Conservation (phyloP, 2,113 vertebrate species). For the Cyprinus carpio region DNA sequence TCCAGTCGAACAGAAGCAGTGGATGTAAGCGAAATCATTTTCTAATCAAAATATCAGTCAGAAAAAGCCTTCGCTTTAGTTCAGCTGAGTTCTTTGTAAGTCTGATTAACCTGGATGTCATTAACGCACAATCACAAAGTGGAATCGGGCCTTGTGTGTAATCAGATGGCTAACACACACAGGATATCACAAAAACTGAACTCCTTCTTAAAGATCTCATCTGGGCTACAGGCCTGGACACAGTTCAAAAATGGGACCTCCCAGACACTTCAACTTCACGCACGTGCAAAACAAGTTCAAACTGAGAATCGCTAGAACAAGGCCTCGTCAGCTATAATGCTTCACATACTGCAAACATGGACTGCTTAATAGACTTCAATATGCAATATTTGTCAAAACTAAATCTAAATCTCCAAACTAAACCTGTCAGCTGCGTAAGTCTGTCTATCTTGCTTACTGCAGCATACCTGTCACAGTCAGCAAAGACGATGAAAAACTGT, state of each 20-base stretch:
- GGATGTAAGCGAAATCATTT: constrained; percentile 56
- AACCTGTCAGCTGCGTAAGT: too few relatives aligned
- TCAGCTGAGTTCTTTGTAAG: constrained; percentile 45
- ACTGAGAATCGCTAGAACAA: constrained; percentile 31
- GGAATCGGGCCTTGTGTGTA: constrained; percentile 41
- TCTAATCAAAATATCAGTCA: constrained; percentile 54
- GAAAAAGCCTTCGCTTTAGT: constrained; percentile 36
- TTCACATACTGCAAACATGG: background rate
- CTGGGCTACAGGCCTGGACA: constrained; percentile 68
- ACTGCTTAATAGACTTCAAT: background rate
- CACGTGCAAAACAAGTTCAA: constrained; percentile 53
- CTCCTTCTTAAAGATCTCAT: constrained; percentile 71
- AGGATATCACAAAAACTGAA: constrained; percentile 67
- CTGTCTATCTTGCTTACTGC: background rate
- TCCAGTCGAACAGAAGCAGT: constrained; percentile 58
- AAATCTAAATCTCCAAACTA: background rate
- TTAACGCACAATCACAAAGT: constrained; percentile 44
- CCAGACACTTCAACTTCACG: constrained; percentile 63
- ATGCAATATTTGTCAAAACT: background rate
- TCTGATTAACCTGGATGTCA: constrained; percentile 53
- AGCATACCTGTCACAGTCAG: background rate
- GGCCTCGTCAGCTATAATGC: background rate
- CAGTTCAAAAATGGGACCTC: constrained; percentile 63
- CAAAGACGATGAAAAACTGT: background rate
- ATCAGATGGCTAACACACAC: constrained; percentile 61